Base-by-base conservation (phyloP, 2,113 vertebrate genomes). In the Cygnus buccinator region DNA sequence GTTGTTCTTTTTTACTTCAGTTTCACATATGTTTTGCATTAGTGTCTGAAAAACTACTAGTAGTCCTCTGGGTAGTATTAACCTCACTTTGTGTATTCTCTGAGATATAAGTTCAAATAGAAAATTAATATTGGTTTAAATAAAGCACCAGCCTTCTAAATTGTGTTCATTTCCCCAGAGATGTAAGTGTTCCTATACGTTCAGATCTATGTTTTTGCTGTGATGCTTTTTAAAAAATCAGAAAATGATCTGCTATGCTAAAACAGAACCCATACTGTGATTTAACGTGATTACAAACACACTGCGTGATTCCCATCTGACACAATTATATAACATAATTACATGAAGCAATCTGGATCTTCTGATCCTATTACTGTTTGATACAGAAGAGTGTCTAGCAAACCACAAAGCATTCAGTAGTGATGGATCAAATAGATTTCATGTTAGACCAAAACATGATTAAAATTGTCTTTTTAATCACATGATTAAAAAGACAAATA, bases 81-180 rank as follows among this genome's bases (percentile, higher is more conserved):
- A 46, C 92, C 48, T 35, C 71, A 90, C 90, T 90, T 82, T 39
- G 39, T 89, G 13, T 25, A 29, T 89, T 90, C 35, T 73, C 29
- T 87, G 90, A 94, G 75, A 74, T 84, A 44, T 44, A 63, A 65
- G n/a, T 63, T 92, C 84, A 83, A 95, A 94, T 58, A 91, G 61
- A 93, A 97, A 96, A 86, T 88, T 94, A 93, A 91, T 84, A 87
- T 25, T 87, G 35, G 46, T 58, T 95, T 96, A 92, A 94, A 73
- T 81, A 92, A 95, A 77, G 13, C 39, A 95, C 33, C 11, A 79
- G 44, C 13, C 20, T 91, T 88, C 57, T 65, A 86, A 63, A 83
- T 54, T 35, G 48, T 90, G 26, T 88, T 77, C 91, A 78, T 96
- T 84, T 97, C 44, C 55, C 25, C 22, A 71, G 82, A 76, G 37